These are phyloP conservation scores for Crepidodera aurea DNA, from an alignment of 2,888 invertebrate genomes.

Conservation along the genomic window DNA sequence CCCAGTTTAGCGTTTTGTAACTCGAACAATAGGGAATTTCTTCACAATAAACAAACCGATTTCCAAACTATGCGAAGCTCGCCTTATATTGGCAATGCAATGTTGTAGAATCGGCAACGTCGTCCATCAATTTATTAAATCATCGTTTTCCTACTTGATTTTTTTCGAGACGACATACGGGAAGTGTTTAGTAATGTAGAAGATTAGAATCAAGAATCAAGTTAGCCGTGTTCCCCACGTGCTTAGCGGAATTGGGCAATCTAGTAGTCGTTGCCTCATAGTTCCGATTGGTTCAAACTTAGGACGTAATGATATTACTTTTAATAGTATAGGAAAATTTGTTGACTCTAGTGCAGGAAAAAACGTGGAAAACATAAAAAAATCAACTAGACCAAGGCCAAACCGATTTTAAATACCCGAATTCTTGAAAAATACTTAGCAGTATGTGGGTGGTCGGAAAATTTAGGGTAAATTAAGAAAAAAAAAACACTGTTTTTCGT, in stretches of 20 bases:
- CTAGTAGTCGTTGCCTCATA: constrained; percentile 1
- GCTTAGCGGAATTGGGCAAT: constrained; percentile 1
- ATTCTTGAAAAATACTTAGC: no score
- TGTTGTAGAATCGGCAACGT: constrained; percentile 9
- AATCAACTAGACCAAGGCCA: no score
- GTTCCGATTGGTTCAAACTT: background rate
- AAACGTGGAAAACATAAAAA: no score
- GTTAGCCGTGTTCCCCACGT: constrained; percentile 11
- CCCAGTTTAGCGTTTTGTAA: constrained; percentile 20
- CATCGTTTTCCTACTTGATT: constrained; percentile 16
- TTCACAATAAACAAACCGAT: constrained; percentile 23
- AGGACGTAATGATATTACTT: background rate
- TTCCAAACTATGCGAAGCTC: constrained; percentile 10
- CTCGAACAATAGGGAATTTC: constrained; percentile 23
- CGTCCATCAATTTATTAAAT: constrained; percentile 20
- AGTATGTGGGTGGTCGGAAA: no score
- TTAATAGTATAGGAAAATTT: background rate
- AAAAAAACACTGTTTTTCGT: no score
- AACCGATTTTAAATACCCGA: no score
- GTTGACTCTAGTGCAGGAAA: no score
- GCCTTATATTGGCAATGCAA: constrained; percentile 13
- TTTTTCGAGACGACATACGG: constrained; percentile 9
- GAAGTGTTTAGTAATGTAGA: constrained; percentile 1
- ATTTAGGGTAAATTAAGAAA: no score
- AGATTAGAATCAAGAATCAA: constrained; percentile 1